phyloP scores from a whole-genome alignment of 2,888 invertebrate species.

The Selenia dentaria region DNA sequence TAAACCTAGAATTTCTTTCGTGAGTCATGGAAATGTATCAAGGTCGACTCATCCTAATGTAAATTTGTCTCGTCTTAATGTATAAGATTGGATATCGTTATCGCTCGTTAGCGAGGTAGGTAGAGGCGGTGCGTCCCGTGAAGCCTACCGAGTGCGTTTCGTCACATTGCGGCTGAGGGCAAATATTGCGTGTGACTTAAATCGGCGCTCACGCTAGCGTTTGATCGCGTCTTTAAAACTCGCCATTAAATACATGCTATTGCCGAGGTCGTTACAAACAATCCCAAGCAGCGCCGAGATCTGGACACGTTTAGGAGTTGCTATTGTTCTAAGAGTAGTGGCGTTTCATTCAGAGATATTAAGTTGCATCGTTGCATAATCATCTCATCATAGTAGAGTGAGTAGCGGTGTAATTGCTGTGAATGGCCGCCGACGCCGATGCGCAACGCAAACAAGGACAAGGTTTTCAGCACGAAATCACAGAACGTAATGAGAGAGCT shows the following conservation, averaged over 20 bases:
- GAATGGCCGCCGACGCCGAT: not conserved
- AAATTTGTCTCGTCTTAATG: slow-evolving; percentile 69
- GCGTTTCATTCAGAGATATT: slow-evolving; percentile 3
- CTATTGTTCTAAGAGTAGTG: slow-evolving; percentile 2
- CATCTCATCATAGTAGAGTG: not conserved
- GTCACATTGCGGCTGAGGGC: slow-evolving; percentile 36
- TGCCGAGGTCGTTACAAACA: not conserved
- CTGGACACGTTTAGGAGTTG: not conserved
- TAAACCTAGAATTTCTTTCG: slow-evolving; percentile 22
- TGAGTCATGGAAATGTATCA: slow-evolving; percentile 44
- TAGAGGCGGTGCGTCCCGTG: slow-evolving; percentile 25
- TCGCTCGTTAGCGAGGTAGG: slow-evolving; percentile 40
- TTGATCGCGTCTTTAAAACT: not conserved
- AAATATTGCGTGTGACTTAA: slow-evolving; percentile 29
- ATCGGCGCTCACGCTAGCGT: slow-evolving; percentile 5
- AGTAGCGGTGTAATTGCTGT: not conserved
- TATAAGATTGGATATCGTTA: slow-evolving; percentile 65
- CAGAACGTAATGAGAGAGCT: not conserved
- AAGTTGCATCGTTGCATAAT: slow-evolving; percentile 4
- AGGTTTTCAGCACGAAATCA: slow-evolving; percentile 2
- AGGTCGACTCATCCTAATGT: slow-evolving; percentile 60
- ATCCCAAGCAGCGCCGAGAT: not conserved
- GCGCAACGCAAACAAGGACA: not conserved
- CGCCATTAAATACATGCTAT: not conserved
- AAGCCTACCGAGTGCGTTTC: slow-evolving; percentile 31